Conservation (phyloP, 2,888 invertebrate genomes). For the Temnothorax rugatulus region DNA sequence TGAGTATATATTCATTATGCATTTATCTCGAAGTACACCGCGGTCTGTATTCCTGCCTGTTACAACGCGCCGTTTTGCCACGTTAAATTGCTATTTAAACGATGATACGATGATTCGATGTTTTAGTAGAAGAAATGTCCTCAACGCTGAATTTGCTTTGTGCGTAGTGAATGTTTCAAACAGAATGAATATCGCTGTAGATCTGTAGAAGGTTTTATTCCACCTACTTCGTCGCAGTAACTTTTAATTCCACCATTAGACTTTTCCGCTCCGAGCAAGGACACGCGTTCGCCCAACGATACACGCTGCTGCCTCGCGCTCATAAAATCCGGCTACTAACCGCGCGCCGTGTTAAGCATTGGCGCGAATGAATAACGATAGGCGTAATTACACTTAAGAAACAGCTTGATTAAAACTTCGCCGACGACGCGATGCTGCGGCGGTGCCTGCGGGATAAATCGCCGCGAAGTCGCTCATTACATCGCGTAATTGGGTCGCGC, state of each 20-base stretch:
- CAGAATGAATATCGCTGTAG: neutral
- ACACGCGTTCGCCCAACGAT: neutral
- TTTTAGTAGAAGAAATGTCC: neutral
- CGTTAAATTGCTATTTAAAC: slow-evolving; percentile 6
- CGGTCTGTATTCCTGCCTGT: neutral
- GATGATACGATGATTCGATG: neutral
- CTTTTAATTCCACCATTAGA: neutral
- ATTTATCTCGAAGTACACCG: slow-evolving; percentile 25
- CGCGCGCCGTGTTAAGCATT: neutral
- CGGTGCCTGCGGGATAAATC: slow-evolving; percentile 54
- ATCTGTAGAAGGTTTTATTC: neutral
- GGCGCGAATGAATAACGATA: slow-evolving; percentile 37
- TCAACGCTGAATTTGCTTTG: slow-evolving; percentile 3
- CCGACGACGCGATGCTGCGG: neutral
- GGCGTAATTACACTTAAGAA: slow-evolving; percentile 53
- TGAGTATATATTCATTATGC: slow-evolving; percentile 26
- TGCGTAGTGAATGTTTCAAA: neutral
- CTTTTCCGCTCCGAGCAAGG: neutral
- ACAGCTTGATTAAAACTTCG: slow-evolving; percentile 64
- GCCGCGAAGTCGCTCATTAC: slow-evolving; percentile 58
- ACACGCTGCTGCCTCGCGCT: neutral
- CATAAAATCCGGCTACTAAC: slow-evolving; percentile 11
- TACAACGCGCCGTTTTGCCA: neutral
- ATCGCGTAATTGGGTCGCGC: slow-evolving; percentile 62
- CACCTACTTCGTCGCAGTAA: neutral